Evolutionary conservation across 2,888 invertebrate genomes (phyloP), one percentile per base, ranked within the genome.

Genomic region (Celastrina argiolus): DNA sequence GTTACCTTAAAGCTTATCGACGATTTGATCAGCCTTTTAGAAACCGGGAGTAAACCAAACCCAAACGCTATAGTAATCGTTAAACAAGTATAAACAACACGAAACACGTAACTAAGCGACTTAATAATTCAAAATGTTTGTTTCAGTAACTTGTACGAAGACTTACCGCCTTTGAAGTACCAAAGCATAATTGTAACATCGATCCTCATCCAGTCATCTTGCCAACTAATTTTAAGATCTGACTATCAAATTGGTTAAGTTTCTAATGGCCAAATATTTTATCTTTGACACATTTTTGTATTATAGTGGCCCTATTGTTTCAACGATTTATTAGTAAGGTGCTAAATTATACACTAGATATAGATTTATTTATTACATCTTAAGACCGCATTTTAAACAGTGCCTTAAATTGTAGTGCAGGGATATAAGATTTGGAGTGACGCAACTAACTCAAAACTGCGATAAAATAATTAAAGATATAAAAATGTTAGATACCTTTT

Each of bases 131-230:
- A 45, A 45, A 45, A 3, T 70, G 71, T 73, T 69, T 74, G 58
- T 84, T 81, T 59, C 85, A 88, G 88, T 88, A 82, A 88, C 75
- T 39, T 70, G 66, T 69, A 72, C 68, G 73, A 66, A 64, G 67
- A 31, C 58, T 70, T 71, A 68, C 72, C 73, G 75, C 77, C 77
- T 75, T 72, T 76, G 76, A 76, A 73, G 76, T 80, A 81, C 87
- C 87, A 88, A 87, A 87, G 87, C 79, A 74, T 78, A 74, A 73
- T 74, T 69, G 71, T 71, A 72, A 69, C 70, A 69, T 67, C 67
- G 70, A 39, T 56, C 56, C 41, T 58, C 65, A 65, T 16, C 56
- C 56, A 65, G 65, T 58, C 65, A 65, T 65, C 65, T 65, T 65
- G 65, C 65, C 65, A 65, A 65, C 1, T 65, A 41, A 56, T 65